A percentile compares a stretch with the other conserved stretches of the same genome.
Evolutionary conservation across 1,140 invertebrate species (phyloP).

Genomic region (Belonocnema kinseyi): DNA sequence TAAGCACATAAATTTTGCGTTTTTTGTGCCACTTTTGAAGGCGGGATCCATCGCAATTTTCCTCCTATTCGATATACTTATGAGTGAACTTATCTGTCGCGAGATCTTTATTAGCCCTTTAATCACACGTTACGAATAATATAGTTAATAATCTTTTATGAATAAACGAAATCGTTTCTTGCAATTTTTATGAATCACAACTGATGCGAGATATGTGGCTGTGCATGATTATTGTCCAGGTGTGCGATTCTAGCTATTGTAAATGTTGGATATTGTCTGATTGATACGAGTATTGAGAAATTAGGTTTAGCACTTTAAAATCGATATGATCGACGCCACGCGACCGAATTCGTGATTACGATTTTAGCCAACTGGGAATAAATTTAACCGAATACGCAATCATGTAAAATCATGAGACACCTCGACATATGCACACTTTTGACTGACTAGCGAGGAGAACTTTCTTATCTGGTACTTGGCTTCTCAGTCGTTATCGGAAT

Average conservation of each 20-base stretch:
- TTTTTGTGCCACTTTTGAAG: constrained; percentile 12
- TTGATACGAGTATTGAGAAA: neutral
- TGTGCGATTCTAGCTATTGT: neutral
- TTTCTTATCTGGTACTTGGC: constrained; percentile 52
- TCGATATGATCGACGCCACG: neutral
- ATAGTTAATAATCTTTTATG: neutral
- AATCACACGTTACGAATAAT: neutral
- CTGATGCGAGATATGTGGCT: neutral
- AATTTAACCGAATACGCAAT: neutral
- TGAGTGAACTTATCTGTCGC: neutral
- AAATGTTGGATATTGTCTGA: neutral
- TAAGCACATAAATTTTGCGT: constrained; percentile 18
- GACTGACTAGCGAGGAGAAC: constrained; percentile 26
- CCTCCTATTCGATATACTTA: neutral
- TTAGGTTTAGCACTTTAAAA: neutral
- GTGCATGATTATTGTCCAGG: neutral
- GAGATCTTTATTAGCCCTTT: neutral
- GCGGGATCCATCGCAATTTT: neutral
- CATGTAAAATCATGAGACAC: neutral
- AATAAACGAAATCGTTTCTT: neutral
- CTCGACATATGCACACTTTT: constrained; percentile 18
- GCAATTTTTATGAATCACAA: neutral
- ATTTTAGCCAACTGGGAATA: neutral
- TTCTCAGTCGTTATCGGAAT: constrained; percentile 54
- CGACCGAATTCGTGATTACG: constrained; percentile 3